Evolutionary conservation across 2,113 vertebrate genomes (phyloP), one percentile per base, ranked within the genome.

Genomic region (Myotis davidii): DNA sequence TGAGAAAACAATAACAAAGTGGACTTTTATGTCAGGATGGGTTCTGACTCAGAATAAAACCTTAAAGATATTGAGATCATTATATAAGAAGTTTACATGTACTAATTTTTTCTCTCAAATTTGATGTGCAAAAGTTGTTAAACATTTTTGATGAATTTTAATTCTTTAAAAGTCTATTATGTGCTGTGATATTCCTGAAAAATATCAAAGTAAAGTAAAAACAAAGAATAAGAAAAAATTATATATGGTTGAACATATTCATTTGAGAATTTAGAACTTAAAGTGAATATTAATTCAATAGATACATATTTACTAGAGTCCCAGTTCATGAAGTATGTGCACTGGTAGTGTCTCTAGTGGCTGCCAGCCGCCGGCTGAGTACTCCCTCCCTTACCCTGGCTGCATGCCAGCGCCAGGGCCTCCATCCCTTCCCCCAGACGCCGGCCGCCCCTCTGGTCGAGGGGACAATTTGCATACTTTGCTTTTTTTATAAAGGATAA

Each of bases 71-170:
- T 18, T 88, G 16, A 73, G 3, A 2, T 91, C 6, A 21, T 39
- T 85, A 25, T 65, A 9, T 56, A 73, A 83, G 12, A 85, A 25
- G 1, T 16, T 86, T 50, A 25, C 48, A 95, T 29, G 11, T 61
- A 70, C 27, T 48, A 74, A 42, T 81, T 82, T 92, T 6, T 87
- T 70, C 93, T 88, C 21, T 95, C 76, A 65, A 37, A 85, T 27
- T 54, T 77, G 25, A 79, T 93, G 42, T 74, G 4, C 16, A 67
- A 32, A 61, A 34, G 17, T 32, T 42, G 3, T 59, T 21, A 67
- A 42, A 21, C 0, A 9, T 50, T 85, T 32, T 85, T 84, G 0
- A 74, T 65, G 34, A 59, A 12, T 83, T 96, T 84, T 65, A 34
- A 45, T 72, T 93, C 29, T 94, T 88, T 82, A 27, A 32, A 67